Conservation (phyloP, 2,888 invertebrate genomes). For the Archips xylosteana region DNA sequence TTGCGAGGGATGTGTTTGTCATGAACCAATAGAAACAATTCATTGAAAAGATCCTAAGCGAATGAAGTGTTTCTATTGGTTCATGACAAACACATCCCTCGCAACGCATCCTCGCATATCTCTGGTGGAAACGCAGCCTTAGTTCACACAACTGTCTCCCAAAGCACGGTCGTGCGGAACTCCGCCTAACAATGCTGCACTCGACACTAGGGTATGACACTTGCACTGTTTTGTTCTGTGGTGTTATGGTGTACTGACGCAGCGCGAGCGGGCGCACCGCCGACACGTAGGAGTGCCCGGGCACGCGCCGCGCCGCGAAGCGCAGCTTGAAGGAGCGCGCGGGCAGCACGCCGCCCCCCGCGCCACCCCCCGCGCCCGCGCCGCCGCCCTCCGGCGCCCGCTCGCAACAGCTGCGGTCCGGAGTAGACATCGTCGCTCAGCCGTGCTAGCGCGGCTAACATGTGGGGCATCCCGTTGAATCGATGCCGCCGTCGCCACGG, state of each 20-base stretch:
- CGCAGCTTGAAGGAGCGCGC: constrained; percentile 71
- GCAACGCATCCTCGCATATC: too few relatives aligned
- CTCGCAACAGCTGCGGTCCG: constrained; percentile 10
- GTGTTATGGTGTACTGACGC: constrained; percentile 58
- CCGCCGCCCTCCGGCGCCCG: constrained; percentile 35
- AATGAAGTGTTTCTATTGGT: too few relatives aligned
- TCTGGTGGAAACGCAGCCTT: too few relatives aligned
- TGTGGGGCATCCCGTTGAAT: not conserved
- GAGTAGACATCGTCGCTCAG: constrained; percentile 2
- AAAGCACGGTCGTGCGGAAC: too few relatives aligned
- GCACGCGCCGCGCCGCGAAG: constrained; percentile 73
- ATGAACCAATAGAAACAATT: too few relatives aligned
- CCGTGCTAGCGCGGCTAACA: not conserved
- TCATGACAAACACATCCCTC: too few relatives aligned
- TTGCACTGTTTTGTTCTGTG: not conserved
- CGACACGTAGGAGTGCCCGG: constrained; percentile 74
- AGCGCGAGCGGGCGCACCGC: constrained; percentile 67
- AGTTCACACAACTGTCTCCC: too few relatives aligned
- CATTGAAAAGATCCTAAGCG: too few relatives aligned
- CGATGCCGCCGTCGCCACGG: constrained; percentile 26
- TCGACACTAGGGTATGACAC: too few relatives aligned
- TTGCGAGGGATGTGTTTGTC: too few relatives aligned
- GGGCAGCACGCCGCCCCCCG: constrained; percentile 43
- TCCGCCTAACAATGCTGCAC: too few relatives aligned
- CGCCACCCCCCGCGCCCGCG: constrained; percentile 20